Evolutionary conservation across 1,140 invertebrate species (phyloP).

Genomic region (Drosophila equinoxialis): DNA sequence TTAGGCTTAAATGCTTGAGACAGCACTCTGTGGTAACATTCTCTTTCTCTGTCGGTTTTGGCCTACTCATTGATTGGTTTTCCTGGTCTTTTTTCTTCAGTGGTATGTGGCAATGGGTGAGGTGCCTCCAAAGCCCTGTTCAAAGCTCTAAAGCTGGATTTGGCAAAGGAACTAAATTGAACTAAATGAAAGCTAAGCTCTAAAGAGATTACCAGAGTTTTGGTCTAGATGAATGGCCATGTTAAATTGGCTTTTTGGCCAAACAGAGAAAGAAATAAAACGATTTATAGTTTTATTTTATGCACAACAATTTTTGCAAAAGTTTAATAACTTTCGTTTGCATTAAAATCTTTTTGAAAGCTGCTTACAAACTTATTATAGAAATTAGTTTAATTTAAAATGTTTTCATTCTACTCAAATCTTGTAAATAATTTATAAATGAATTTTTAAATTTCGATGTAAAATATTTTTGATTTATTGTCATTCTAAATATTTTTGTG

Average conservation of each 20-base stretch:
- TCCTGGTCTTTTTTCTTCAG: neutral
- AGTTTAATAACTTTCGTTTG: too few species aligned
- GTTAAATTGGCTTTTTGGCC: neutral
- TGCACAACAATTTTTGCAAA: neutral
- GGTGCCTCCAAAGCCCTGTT: neutral
- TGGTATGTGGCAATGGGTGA: neutral
- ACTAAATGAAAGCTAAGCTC: slow-evolving; percentile 49
- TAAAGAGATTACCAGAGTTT: slow-evolving; percentile 41
- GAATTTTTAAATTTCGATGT: neutral
- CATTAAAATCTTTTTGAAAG: too few species aligned
- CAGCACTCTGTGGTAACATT: slow-evolving; percentile 36
- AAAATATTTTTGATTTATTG: neutral
- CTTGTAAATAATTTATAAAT: too few species aligned
- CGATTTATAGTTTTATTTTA: neutral
- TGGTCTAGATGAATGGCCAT: slow-evolving; percentile 17
- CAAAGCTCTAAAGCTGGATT: slow-evolving; percentile 36
- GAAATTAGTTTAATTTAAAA: too few species aligned
- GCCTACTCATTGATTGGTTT: slow-evolving; percentile 15
- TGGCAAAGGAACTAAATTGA: slow-evolving; percentile 30
- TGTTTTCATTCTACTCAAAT: too few species aligned
- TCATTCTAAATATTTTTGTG: neutral
- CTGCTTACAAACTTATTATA: too few species aligned
- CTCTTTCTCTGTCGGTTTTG: slow-evolving; percentile 20
- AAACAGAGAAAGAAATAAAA: neutral
- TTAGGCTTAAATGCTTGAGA: slow-evolving; percentile 69